phyloP scores from a whole-genome alignment of 2,797 vertebrate species.

The Jordanella pulchra region DNA sequence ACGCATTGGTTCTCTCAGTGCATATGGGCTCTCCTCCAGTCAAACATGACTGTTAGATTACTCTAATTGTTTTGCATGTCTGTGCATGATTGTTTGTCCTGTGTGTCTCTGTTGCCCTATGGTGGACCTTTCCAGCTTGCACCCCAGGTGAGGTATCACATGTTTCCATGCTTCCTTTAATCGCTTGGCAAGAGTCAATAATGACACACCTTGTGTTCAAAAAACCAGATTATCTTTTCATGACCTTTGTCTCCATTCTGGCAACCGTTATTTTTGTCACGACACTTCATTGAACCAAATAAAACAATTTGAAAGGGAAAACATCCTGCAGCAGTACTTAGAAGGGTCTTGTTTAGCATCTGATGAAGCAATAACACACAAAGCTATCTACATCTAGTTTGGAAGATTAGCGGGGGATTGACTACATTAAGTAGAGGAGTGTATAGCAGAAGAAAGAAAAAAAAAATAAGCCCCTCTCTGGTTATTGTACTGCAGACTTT shows the following conservation, averaged over 20 bases:
- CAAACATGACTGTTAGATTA: no score
- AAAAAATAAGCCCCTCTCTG: constrained; percentile 2
- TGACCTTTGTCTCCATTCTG: not conserved
- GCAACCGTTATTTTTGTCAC: not conserved
- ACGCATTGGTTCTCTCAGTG: no score
- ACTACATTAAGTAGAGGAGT: constrained; percentile 40
- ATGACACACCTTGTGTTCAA: not conserved
- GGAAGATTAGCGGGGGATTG: constrained; percentile 45
- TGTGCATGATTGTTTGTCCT: no score
- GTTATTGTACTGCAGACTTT: constrained; percentile 25
- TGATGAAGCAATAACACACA: constrained; percentile 46
- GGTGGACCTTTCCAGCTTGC: no score
- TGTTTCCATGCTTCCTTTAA: not conserved
- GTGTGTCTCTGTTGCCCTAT: no score
- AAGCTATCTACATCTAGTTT: constrained; percentile 39
- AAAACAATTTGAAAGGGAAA: not conserved
- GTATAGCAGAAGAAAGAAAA: constrained; percentile 11
- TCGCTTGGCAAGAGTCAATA: not conserved
- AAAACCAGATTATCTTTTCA: not conserved
- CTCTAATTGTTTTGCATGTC: no score
- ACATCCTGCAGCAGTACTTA: constrained; percentile 22
- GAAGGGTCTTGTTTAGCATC: constrained; percentile 36
- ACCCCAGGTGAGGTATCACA: not conserved
- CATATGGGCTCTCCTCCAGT: no score
- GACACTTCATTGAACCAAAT: not conserved